Base-by-base conservation (phyloP, 2,797 vertebrate genomes). In the Tenualosa thibaudeaui region DNA sequence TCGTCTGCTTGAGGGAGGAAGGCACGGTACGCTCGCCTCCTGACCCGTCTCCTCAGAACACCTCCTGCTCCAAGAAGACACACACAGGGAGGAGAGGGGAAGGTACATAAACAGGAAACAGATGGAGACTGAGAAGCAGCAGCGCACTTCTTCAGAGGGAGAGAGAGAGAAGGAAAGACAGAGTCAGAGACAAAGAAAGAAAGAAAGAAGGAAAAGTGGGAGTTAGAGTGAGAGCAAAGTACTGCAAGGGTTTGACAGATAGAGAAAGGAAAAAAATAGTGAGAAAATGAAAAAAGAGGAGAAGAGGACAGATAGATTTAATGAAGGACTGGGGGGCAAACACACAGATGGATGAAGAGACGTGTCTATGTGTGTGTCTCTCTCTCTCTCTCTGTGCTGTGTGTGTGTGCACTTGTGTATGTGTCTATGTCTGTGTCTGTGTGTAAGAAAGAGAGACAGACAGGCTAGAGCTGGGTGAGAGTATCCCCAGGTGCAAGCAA, bases 31-130 rank as follows among this genome's bases (percentile, higher is more conserved):
- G 8, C 9, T 3, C 50, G 26, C 65, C 65, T 71, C 26, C 65
- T 71, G 65, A 71, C 65, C 65, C 26, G 65, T 71, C 65, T 71
- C 65, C 65, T 71, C 12, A 71, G 65, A 71, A 31, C 26, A 13
- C 26, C 65, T 71, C 65, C 65, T 37, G 65, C 4, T 3, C 12
- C 3, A 2, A 0, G 26, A 68, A 26, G 26, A 68, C 26, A 37
- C 24, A 15, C 26, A 15, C 26, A 6, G 31, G 65, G 13, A 71
- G 31, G 65, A 71, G 56, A 58, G 37, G 12, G 43, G 58, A 62
- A 83, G 58, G 62, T 24, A 46, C 10, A 24, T 86, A 88, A 91
- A 49, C 53, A 89, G 83, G 86, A 91, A 90, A 85, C 0, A 1
- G 26, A 54, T 46, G 58, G 58, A 49, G 31, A 0, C 17, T 3